These are phyloP conservation scores for Allacma fusca DNA, from an alignment of 2,888 invertebrate species.

Conservation along the genomic window DNA sequence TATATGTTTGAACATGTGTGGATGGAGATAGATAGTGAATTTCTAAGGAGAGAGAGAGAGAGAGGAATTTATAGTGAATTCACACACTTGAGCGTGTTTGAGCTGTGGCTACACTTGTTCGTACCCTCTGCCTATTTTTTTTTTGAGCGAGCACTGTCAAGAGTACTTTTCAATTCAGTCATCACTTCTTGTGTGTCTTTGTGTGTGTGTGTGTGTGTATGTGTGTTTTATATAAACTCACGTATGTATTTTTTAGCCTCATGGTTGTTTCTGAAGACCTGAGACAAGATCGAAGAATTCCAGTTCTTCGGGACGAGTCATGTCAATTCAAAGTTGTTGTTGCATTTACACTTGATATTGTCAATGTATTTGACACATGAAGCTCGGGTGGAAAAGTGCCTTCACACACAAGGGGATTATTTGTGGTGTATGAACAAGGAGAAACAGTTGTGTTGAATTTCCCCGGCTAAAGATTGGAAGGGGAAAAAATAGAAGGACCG, in stretches of 20 bases:
- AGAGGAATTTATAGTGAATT: too few species aligned
- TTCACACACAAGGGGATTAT: not conserved
- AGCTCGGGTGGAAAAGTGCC: slow-evolving; percentile 18
- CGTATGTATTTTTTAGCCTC: too few species aligned
- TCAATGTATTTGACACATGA: slow-evolving; percentile 36
- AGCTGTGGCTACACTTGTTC: too few species aligned
- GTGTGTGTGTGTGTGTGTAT: too few species aligned
- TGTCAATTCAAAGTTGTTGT: slow-evolving; percentile 25
- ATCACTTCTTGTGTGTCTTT: not conserved
- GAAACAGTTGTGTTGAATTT: not conserved
- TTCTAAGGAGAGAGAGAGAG: too few species aligned
- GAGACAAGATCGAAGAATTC: not conserved
- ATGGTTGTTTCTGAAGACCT: not conserved
- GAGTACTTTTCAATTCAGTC: not conserved
- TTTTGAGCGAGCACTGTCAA: not conserved
- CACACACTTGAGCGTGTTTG: too few species aligned
- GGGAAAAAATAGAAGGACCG: too few species aligned
- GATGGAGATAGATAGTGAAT: too few species aligned
- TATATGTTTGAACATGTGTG: too few species aligned
- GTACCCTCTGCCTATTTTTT: too few species aligned
- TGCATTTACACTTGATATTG: slow-evolving; percentile 27
- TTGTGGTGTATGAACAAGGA: not conserved
- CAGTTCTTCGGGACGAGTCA: not conserved
- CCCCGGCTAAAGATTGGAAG: too few species aligned
- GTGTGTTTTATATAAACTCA: too few species aligned